These are phyloP conservation scores for Melanotaenia pygmaea DNA, from an alignment of 2,797 vertebrate species.

Conservation along the genomic window DNA sequence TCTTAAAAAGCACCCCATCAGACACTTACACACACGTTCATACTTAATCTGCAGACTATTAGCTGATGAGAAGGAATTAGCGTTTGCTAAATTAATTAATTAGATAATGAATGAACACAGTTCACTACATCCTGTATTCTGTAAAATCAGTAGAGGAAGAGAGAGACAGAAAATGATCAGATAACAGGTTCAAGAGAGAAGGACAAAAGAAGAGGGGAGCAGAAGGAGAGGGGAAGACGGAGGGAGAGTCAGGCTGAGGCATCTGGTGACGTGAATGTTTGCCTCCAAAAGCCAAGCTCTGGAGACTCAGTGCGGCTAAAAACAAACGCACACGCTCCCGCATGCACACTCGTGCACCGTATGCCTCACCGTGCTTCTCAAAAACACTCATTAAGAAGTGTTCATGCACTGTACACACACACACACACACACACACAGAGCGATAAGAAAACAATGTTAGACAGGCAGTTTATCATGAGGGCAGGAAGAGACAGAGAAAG, in stretches of 20 bases:
- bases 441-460: slow-evolving; percentile 78
- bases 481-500: slow-evolving; percentile 75
- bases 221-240: slow-evolving; percentile 3
- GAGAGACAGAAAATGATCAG: slow-evolving; percentile 47
- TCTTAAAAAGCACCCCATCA: not conserved
- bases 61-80: slow-evolving; percentile 75
- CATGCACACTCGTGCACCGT: slow-evolving; percentile 7
- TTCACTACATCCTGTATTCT: slow-evolving; percentile 64
- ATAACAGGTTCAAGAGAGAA: slow-evolving; percentile 49
- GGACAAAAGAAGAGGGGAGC: not conserved
- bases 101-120: slow-evolving; percentile 73
- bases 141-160: slow-evolving; percentile 48
- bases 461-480: slow-evolving; percentile 80
- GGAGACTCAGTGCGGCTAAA: slow-evolving; percentile 49
- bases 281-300: slow-evolving; percentile 56
- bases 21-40: slow-evolving; percentile 27
- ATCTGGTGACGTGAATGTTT: slow-evolving; percentile 65
- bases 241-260: slow-evolving; percentile 35
- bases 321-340: slow-evolving; percentile 36
- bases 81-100: slow-evolving; percentile 71
- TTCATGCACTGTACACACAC: slow-evolving; percentile 34
- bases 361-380: slow-evolving; percentile 27
- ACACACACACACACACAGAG: slow-evolving; percentile 28
- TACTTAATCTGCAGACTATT: slow-evolving; percentile 71
- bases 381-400: slow-evolving; percentile 57